Base-by-base conservation (phyloP, 1,140 invertebrate species). In the Cardiocondyla obscurior region DNA sequence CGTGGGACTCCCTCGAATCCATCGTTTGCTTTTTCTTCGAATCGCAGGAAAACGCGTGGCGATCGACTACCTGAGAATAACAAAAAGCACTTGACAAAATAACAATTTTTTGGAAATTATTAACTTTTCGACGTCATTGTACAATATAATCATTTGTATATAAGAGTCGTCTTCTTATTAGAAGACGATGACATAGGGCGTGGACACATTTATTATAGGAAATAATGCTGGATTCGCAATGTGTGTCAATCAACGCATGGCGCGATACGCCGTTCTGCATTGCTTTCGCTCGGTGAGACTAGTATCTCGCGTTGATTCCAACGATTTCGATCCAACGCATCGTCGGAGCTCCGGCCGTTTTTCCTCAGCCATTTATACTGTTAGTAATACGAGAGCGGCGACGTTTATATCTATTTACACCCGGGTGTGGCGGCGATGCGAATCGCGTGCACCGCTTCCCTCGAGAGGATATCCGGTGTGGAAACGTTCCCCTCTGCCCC, bases 401-500 rank as follows among this genome's bases (percentile, higher is more conserved):
- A 83, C 55, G 73, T 58, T 84, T 82, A 85, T 73, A 70, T 60
- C 62, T 79, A 60, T n/a, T n/a, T 57, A 77, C 51, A 57, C 44
- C 28, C 86, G 86, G 87, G 87, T 81, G 86, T 89, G 86, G 84
- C 84, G 86, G 81, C 81, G 81, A 84, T 77, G 84, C 84, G 87
- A 92, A 91, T 92, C 92, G 92, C 89, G 90, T 90, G 91, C 90
- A 90, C 87, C 87, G 88, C 87, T 87, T 91, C 87, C 86, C 88
- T 85, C 88, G 86, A 85, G 87, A 93, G 92, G 92, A 93, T 92
- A 93, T 93, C 92, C 92, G 92, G 92, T 90, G 89, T 92, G 91
- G 92, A 93, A 93, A 92, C 85, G 86, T 87, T 92, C 90, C 90
- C 90, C n/a, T n/a, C n/a, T n/a, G n/a, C n/a, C n/a, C n/a, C n/a